Percentiles rank a stretch among this genome's conserved stretches.
phyloP scores from a whole-genome alignment of 2,888 invertebrate species.

The Pseudococcus viburni region DNA sequence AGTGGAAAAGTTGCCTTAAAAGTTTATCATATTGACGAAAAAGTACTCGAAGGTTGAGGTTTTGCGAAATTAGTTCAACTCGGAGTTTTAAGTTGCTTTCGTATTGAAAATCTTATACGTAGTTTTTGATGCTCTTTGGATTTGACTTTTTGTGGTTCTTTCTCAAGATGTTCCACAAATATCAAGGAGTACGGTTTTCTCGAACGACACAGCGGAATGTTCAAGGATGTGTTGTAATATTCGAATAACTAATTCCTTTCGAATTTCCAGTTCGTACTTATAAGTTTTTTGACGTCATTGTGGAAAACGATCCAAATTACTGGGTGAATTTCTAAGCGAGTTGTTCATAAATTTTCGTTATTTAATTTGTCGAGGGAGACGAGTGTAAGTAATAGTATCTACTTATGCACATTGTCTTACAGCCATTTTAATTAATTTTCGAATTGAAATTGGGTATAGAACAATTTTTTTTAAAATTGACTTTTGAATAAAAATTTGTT shows the following conservation, averaged over 20 bases:
- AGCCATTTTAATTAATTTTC: too few species aligned
- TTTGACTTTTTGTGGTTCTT: conserved; percentile 26
- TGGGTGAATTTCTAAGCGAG: not conserved
- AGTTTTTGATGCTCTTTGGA: conserved; percentile 7
- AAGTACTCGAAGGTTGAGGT: not conserved
- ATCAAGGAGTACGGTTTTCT: not conserved
- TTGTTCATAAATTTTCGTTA: too few species aligned
- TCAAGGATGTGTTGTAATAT: not conserved
- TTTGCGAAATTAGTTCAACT: not conserved
- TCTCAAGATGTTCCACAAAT: not conserved
- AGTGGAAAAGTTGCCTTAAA: not conserved
- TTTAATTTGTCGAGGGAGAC: too few species aligned
- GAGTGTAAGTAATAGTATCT: too few species aligned
- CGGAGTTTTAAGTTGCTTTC: not conserved
- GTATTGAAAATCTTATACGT: not conserved
- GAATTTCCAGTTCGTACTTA: not conserved
- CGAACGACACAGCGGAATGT: not conserved
- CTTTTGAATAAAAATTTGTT: too few species aligned
- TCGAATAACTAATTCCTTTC: conserved; percentile 17
- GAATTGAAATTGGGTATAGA: too few species aligned
- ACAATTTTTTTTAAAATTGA: too few species aligned
- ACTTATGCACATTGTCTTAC: too few species aligned
- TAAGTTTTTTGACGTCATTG: not conserved
- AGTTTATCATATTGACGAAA: not conserved
- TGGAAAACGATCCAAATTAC: not conserved